A percentile compares a stretch with the other conserved stretches of the same genome.
Conservation (phyloP, 2,113 vertebrate species). For the Trachemys scripta region DNA sequence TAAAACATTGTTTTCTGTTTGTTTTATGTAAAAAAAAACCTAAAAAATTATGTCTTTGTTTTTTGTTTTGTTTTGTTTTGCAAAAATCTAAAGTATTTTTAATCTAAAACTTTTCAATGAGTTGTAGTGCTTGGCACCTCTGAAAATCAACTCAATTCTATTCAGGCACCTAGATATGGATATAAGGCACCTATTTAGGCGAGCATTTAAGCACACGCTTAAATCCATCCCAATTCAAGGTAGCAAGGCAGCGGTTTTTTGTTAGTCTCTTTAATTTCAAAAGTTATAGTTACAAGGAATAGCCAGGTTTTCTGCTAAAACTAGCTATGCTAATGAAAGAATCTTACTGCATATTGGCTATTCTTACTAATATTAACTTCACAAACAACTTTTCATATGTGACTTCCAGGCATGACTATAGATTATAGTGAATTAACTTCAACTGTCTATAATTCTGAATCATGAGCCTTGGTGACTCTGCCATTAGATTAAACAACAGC, state of each 20-base stretch:
- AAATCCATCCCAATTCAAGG: not conserved
- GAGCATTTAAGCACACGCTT: not conserved
- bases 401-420: not conserved
- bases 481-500: not conserved
- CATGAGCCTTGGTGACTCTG: not conserved
- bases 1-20: not conserved
- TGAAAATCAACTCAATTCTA: not conserved
- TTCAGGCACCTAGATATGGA: not conserved
- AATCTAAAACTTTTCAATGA: not conserved
- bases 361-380: not conserved
- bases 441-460: not conserved
- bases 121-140: not conserved
- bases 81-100: not conserved
- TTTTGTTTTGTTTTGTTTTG: no score
- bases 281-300: not conserved
- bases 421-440: not conserved
- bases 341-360: not conserved
- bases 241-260: not conserved
- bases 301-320: not conserved
- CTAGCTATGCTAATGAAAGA: not conserved
- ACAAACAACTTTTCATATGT: not conserved
- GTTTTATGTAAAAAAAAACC: no score
- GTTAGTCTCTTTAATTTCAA: not conserved
- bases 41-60: not conserved
- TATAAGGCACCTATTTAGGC: not conserved